Evolutionary conservation across 2,113 vertebrate genomes (phyloP).

Genomic region (Rynchops niger): DNA sequence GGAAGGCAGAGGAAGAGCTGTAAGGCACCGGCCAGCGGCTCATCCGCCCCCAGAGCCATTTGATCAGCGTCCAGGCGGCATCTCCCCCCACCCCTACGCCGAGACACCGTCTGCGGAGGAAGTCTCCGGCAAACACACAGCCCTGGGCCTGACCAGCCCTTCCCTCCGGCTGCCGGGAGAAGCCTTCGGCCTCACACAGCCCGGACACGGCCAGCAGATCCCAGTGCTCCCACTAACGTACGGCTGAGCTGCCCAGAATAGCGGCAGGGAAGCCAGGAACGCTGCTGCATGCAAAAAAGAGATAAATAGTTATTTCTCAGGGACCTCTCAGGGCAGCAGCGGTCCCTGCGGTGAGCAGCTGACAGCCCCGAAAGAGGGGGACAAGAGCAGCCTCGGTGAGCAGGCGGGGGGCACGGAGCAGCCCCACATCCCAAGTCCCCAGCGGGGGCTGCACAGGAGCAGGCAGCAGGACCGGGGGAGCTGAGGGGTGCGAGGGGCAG

Average conservation of each 20-base stretch:
- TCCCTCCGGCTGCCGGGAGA: background rate
- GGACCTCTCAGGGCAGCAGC: background rate
- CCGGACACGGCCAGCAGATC: background rate
- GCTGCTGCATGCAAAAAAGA: background rate
- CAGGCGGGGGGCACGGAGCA: background rate
- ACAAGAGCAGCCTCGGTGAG: background rate
- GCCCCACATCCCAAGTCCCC: background rate
- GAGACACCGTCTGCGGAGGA: background rate
- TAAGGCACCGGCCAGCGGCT: background rate
- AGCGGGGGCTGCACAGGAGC: background rate
- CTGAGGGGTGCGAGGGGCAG: background rate
- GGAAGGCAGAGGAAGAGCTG: slow-evolving; percentile 36
- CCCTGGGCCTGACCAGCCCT: background rate
- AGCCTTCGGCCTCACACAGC: background rate
- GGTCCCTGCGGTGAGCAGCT: background rate
- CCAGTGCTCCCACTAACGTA: background rate
- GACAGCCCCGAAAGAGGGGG: fast-evolving
- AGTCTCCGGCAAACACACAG: background rate
- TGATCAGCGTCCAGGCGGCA: slow-evolving; percentile 36
- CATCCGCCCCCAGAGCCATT: slow-evolving; percentile 39
- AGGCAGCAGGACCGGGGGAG: background rate
- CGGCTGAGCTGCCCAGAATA: background rate
- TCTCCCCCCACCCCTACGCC: background rate
- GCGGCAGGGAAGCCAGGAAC: background rate
- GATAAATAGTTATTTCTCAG: background rate